phyloP scores from a whole-genome alignment of 2,888 invertebrate species.

The Exephanes ischioxanthus region DNA sequence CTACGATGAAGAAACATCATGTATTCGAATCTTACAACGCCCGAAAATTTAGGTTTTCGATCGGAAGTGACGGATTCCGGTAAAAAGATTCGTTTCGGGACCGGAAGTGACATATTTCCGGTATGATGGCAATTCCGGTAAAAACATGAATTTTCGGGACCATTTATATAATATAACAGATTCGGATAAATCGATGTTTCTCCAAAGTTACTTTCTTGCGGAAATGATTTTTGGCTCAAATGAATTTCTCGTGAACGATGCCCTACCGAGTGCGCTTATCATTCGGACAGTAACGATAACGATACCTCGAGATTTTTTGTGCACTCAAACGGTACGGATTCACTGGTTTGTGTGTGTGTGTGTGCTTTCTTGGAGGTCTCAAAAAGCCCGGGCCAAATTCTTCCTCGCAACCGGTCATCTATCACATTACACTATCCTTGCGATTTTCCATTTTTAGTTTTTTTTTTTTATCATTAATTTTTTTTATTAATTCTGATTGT shows the following conservation, averaged over 20 bases:
- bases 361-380: not conserved
- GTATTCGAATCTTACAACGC: not conserved
- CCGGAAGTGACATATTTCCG: too few relatives aligned
- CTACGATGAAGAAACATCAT: too few relatives aligned
- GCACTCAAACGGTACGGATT: slow-evolving; percentile 40
- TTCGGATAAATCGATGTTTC: too few relatives aligned
- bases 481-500: slow-evolving; percentile 52
- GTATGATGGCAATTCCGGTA: too few relatives aligned
- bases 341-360: not conserved
- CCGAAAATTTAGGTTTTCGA: not conserved
- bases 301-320: slow-evolving; percentile 24
- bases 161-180: too few relatives aligned
- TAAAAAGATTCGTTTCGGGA: too few relatives aligned
- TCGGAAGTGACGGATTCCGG: not conserved
- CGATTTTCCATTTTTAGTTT: slow-evolving; percentile 39
- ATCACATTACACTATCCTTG: slow-evolving; percentile 59
- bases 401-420: slow-evolving; percentile 26
- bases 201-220: too few relatives aligned
- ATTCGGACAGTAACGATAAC: slow-evolving; percentile 15
- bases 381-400: slow-evolving; percentile 4
- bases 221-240: too few relatives aligned
- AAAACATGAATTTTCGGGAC: too few relatives aligned
- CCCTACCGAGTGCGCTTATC: not conserved
- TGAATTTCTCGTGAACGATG: too few relatives aligned
- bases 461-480: slow-evolving; percentile 5